A percentile compares a stretch with the other conserved stretches of the same genome.
Conservation (phyloP, 2,888 invertebrate species). For the Hydriomena furcata region DNA sequence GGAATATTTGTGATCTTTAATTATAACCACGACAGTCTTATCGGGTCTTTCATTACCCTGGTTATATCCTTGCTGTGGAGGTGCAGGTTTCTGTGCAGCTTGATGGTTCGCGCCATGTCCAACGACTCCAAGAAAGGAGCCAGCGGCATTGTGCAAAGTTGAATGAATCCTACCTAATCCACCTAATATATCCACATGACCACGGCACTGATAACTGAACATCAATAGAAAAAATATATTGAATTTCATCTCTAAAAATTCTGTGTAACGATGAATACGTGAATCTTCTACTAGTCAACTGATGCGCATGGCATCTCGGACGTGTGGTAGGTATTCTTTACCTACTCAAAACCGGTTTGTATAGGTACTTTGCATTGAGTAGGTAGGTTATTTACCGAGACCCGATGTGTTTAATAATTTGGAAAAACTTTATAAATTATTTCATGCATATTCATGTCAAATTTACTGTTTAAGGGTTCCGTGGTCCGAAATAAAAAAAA, state of each 20-base stretch:
- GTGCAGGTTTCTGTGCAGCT: conserved; percentile 22
- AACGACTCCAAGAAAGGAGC: conserved; percentile 50
- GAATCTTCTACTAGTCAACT: conserved; percentile 44
- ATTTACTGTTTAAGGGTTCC: background rate
- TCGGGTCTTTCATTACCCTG: conserved; percentile 36
- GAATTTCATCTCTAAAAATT: conserved; percentile 22
- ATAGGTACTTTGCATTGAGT: no score
- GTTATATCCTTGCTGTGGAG: conserved; percentile 10
- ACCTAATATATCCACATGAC: conserved; percentile 39
- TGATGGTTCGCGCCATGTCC: conserved; percentile 37
- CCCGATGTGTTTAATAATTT: conserved; percentile 15
- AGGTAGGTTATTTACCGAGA: conserved; percentile 25
- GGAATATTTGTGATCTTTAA: conserved; percentile 34
- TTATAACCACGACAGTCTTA: conserved; percentile 49
- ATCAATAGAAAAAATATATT: conserved; percentile 39
- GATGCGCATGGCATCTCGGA: conserved; percentile 44
- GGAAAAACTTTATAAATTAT: conserved; percentile 11
- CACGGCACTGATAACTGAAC: conserved; percentile 41
- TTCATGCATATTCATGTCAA: conserved; percentile 1
- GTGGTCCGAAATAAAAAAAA: background rate
- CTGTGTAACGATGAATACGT: conserved; percentile 24
- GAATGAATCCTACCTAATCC: conserved; percentile 45
- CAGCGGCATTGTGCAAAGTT: conserved; percentile 51
- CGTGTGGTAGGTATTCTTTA: conserved; percentile 38
- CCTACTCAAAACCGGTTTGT: conserved; percentile 49